Conservation (phyloP, 2,113 vertebrate species). For the Callipepla californica region DNA sequence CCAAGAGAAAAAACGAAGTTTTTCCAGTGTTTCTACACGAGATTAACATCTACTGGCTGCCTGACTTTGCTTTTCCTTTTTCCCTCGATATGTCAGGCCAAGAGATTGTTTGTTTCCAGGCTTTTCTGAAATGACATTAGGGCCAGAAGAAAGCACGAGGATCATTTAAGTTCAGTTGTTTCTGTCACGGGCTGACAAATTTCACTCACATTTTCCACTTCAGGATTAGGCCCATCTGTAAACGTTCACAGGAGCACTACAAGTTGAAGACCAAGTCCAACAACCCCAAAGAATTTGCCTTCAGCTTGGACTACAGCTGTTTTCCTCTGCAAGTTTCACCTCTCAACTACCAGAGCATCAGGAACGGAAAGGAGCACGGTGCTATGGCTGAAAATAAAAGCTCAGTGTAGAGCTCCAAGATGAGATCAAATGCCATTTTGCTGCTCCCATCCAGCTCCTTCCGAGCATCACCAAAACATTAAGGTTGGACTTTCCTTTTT, state of each 20-base stretch:
- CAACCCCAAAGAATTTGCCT: background rate
- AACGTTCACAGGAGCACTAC: background rate
- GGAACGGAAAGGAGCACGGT: background rate
- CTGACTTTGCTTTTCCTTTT: background rate
- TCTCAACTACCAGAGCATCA: background rate
- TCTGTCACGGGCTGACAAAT: background rate
- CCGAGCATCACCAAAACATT: background rate
- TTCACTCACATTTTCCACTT: background rate
- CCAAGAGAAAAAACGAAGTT: background rate
- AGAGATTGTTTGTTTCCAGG: background rate
- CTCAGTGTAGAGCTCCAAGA: background rate
- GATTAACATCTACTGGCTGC: constrained; percentile 11
- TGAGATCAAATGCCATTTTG: background rate
- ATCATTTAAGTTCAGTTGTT: background rate
- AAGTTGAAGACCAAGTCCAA: background rate
- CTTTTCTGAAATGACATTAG: background rate
- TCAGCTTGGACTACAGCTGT: constrained; percentile 5
- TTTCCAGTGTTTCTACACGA: background rate
- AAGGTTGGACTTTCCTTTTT: background rate
- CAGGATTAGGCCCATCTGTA: background rate
- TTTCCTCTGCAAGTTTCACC: constrained; percentile 50
- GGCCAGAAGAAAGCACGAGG: background rate
- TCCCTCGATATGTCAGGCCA: background rate
- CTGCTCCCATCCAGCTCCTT: background rate
- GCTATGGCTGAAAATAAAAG: background rate